Percentiles rank a stretch among this genome's conserved stretches.
Conservation (phyloP, 1,140 invertebrate species). For the Phthorimaea operculella region DNA sequence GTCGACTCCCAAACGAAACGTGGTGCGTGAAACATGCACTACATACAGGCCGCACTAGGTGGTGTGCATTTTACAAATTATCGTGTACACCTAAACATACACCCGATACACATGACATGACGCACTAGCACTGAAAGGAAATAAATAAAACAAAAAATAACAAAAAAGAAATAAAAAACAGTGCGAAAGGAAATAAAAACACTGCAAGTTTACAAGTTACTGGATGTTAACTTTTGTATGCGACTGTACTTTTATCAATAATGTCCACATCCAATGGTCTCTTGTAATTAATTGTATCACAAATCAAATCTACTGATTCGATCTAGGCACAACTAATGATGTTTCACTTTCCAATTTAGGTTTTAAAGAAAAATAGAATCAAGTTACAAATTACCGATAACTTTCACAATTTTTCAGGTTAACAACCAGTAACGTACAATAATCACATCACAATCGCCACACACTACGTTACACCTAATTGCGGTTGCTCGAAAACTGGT, state of each 20-base stretch:
- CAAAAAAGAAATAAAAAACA: constrained; percentile 27
- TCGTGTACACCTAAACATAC: constrained; percentile 52
- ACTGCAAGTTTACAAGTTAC: not conserved
- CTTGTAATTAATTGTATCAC: no score
- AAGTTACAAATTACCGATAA: no score
- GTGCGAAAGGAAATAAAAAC: constrained; percentile 21
- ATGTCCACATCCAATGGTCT: no score
- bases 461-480: constrained; percentile 20
- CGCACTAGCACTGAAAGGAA: constrained; percentile 61
- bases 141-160: constrained; percentile 51
- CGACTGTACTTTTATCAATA: no score
- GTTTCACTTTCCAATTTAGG: no score
- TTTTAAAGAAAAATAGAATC: no score
- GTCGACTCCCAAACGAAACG: constrained; percentile 37
- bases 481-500: constrained; percentile 11
- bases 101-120: constrained; percentile 59
- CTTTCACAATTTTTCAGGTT: not conserved
- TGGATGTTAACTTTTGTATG: no score
- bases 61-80: constrained; percentile 59
- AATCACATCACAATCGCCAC: constrained; percentile 19
- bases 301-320: no score
- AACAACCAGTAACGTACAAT: constrained; percentile 11
- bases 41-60: constrained; percentile 56
- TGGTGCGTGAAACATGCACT: constrained; percentile 62
- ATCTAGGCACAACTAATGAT: no score